Base-by-base conservation (phyloP, 1,140 invertebrate genomes). In the Sitophilus oryzae region DNA sequence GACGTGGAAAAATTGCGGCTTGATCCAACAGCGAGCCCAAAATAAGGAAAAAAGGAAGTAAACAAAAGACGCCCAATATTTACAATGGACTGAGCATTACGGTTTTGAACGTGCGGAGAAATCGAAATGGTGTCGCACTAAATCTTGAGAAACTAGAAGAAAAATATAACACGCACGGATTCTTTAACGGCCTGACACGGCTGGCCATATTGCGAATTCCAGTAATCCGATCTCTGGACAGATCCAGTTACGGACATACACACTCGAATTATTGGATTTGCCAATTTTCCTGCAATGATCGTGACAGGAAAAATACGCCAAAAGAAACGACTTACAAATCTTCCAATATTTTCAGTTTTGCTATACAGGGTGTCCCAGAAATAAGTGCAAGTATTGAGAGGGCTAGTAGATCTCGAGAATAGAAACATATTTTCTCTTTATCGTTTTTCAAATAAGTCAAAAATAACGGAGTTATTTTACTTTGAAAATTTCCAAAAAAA, bases 171-270 rank as follows among this genome's bases (percentile, higher is more conserved):
- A 68, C 62, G 56, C 57, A 65, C 64, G 59, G 62, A 67, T 64
- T 67, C 63, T 61, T 63, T 63, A 60, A 66, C 64, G 60, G 51
- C 56, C 48, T 11, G n/a, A n/a, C n/a, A n/a, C n/a, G n/a, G n/a
- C n/a, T n/a, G 48, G 36, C 60, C 55, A 64, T 66, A 67, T 67
- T 63, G 64, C 58, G 66, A 64, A 67, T 66, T 63, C 64, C 59
- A 48, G 66, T 68, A 68, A 68, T 68, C 63, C 63, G 62, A 68
- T 67, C 64, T 67, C 48, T 52, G 59, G 43, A 42, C 48, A 53
- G 59, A 66, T 66, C 62, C 64, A 68, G 64, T 68, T 66, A 66
- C 59, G 59, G 59, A 55, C 30, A 41, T 37, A 8, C 48, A 45
- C 20, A n/a, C 34, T 46, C 21, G 11, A 6, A 30, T 6, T 5